Base-by-base conservation (phyloP, 1,140 invertebrate species). In the Neoseiulus cucumeris region DNA sequence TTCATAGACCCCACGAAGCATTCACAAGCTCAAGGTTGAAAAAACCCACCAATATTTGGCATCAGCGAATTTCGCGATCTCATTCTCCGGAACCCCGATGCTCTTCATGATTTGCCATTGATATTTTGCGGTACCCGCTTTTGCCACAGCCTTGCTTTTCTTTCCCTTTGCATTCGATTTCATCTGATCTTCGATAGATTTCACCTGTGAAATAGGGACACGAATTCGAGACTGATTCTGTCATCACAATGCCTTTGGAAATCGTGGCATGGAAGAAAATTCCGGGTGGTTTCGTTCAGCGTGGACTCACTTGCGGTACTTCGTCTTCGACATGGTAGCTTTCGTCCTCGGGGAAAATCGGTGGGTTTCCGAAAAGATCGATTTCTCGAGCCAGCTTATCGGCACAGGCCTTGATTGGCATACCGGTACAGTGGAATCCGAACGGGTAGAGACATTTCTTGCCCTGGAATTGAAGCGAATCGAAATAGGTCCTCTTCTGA, bases 21-120 rank as follows among this genome's bases (percentile, higher is more conserved):
- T 28, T 47, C 28, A 47, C 33, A 9, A 4, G 33, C 33, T 39
- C 33, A 4, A 28, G 4, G 4, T 47, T 41, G 71, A 64, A 7
- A 78, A 69, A 14, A 47, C 45, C 14, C 14, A 47, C 96, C 96
- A 99, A 76, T 96, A 83, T 64, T 80, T 75, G 17, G 87, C 81
- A 79, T 98, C 84, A 30, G 92, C 85, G 82, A 99, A 99, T 64
- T 87, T 81, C 68, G 83, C 82, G 65, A 99, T 98, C 75, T 98
- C 91, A 64, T 89, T 84, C 73, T 98, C 85, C 41, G 79, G 73
- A 1, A 99, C 76, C 0, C 93, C 94, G 59, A 98, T 76, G 74
- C 87, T 86, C 74, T 86, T 79, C 96, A 99, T 99, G 64, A 99
- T 99, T 76, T 98, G 86, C 95, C 95, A 99, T 73, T 99, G 96